phyloP scores from a whole-genome alignment of 2,797 vertebrate species.

The Loriculus beryllinus region DNA sequence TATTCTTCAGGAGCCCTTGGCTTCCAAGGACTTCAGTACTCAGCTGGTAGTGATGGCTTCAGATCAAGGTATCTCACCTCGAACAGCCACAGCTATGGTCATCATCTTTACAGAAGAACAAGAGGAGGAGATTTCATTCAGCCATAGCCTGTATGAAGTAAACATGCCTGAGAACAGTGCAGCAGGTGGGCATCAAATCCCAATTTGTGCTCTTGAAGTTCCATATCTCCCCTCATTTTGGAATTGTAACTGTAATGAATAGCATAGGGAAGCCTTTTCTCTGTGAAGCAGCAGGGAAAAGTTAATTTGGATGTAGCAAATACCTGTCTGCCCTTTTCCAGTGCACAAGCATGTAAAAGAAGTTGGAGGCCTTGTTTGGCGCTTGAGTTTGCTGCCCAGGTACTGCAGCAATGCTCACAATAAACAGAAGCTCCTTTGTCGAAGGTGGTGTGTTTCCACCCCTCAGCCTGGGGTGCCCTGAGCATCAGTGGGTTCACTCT shows the following conservation, averaged over 20 bases:
- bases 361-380: not conserved
- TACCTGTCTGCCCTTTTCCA: not conserved
- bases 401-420: not conserved
- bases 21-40: constrained; percentile 71
- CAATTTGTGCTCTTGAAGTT: not conserved
- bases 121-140: constrained; percentile 80
- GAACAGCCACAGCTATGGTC: constrained; percentile 82
- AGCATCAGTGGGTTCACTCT: not conserved
- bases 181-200: constrained; percentile 76
- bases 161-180: constrained; percentile 83
- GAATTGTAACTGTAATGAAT: not conserved
- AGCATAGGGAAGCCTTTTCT: not conserved
- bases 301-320: not conserved
- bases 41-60: constrained; percentile 78
- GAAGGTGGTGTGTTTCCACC: not conserved
- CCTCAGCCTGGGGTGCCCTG: not conserved
- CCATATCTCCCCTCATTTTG: not conserved
- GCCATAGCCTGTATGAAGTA: constrained; percentile 77
- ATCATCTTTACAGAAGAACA: constrained; percentile 81
- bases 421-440: not conserved
- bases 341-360: not conserved
- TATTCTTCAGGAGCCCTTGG: constrained; percentile 73
- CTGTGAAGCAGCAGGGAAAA: not conserved
- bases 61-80: constrained; percentile 81
- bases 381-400: not conserved